phyloP scores from a whole-genome alignment of 2,113 vertebrate genomes.

The Hippopotamus amphibius region DNA sequence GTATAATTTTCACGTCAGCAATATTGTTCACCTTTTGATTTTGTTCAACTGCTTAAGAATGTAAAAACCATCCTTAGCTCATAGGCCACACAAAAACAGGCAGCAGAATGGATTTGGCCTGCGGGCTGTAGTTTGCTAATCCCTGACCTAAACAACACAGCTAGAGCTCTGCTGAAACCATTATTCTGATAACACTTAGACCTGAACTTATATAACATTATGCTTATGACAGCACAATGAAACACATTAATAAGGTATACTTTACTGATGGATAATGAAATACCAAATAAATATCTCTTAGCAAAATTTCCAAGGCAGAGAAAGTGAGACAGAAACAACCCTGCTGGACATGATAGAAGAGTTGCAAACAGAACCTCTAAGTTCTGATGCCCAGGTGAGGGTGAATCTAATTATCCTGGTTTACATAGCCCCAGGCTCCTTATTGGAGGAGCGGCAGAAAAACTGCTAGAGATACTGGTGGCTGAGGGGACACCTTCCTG shows the following conservation, averaged over 20 bases:
- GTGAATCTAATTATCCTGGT: neutral
- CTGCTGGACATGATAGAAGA: neutral
- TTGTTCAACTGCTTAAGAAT: neutral
- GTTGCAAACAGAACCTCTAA: neutral
- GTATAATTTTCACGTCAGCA: neutral
- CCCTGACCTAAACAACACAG: neutral
- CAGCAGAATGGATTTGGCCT: neutral
- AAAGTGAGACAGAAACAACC: neutral
- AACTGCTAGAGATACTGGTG: rapidly evolving
- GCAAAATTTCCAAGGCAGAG: neutral
- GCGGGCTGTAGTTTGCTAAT: neutral
- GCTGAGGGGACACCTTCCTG: rapidly evolving
- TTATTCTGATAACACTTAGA: neutral
- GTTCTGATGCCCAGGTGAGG: neutral
- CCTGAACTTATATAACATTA: neutral
- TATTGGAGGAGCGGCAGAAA: neutral
- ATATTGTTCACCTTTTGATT: neutral
- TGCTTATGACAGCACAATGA: neutral
- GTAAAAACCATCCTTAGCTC: neutral
- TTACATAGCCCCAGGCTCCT: neutral
- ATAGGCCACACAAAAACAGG: neutral
- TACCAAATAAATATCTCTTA: neutral
- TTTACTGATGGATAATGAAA: neutral
- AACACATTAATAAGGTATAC: neutral
- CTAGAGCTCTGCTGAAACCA: neutral